A percentile compares a stretch with the other conserved stretches of the same genome.
These are phyloP conservation scores for Calypte anna DNA, from an alignment of 2,113 vertebrate species.

Conservation along the genomic window DNA sequence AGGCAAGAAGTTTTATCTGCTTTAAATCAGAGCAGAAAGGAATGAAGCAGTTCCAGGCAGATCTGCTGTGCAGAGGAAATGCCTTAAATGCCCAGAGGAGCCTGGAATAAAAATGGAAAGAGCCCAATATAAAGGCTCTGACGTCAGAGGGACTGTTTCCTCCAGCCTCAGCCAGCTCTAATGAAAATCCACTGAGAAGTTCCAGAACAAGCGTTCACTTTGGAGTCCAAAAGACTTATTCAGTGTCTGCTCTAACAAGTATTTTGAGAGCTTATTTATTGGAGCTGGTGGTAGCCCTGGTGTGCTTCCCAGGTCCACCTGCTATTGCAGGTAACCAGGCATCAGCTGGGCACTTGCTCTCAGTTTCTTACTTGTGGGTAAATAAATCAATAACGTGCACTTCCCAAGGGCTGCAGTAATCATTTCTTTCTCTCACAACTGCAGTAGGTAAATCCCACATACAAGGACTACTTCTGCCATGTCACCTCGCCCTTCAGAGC, in stretches of 20 bases:
- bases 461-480: not conserved
- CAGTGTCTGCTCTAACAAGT: not conserved
- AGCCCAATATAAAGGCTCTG: conserved; percentile 9
- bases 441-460: not conserved
- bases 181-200: conserved; percentile 11
- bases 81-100: conserved; percentile 43
- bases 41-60: not conserved
- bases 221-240: not conserved
- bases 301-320: not conserved
- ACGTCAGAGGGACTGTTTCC: conserved; percentile 34
- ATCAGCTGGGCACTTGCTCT: not conserved
- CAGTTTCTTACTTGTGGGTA: not conserved
- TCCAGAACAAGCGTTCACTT: conserved; percentile 14
- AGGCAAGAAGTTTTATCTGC: conserved; percentile 1
- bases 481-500: not conserved
- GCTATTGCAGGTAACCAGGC: not conserved
- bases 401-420: not conserved
- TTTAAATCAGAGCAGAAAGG: not conserved
- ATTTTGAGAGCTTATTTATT: not conserved
- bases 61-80: not conserved
- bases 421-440: not conserved
- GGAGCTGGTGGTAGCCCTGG: not conserved
- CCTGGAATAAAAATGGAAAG: conserved; percentile 37
- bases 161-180: conserved; percentile 28
- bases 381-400: not conserved